These are phyloP conservation scores for Scomber scombrus DNA, from an alignment of 2,113 vertebrate species.

Conservation along the genomic window DNA sequence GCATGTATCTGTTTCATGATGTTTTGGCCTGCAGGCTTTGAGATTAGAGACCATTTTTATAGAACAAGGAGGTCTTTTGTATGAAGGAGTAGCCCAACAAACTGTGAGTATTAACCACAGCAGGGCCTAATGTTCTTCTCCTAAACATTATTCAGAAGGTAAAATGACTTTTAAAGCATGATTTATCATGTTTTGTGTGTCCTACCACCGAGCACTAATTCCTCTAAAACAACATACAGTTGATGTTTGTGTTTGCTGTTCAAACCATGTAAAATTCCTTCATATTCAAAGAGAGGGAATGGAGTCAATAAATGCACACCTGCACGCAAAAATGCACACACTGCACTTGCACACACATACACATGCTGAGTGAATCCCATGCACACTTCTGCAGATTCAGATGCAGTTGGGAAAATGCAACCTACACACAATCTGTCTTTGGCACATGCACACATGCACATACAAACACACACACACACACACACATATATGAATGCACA, in stretches of 20 bases:
- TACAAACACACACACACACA: no score
- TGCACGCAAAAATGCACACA: neutral
- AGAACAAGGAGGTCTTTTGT: constrained; percentile 2
- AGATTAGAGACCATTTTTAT: neutral
- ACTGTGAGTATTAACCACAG: neutral
- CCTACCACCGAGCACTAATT: neutral
- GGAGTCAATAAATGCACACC: constrained; percentile 27
- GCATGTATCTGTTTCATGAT: neutral
- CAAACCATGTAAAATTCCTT: constrained; percentile 41
- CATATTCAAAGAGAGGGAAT: constrained; percentile 23
- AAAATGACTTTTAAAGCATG: neutral
- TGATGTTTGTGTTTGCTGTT: constrained; percentile 49
- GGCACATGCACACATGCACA: neutral
- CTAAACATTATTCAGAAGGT: constrained; percentile 8
- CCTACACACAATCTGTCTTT: constrained; percentile 8
- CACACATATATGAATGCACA: no score
- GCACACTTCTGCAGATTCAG: neutral
- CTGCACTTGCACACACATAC: neutral
- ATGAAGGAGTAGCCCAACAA: neutral
- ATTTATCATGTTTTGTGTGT: constrained; percentile 23
- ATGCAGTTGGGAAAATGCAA: constrained; percentile 28
- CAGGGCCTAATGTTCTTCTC: neutral
- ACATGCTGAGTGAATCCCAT: constrained; percentile 5
- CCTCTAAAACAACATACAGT: constrained; percentile 42
- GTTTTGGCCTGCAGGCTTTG: neutral